Base-by-base conservation (phyloP, 2,888 invertebrate species). In the Philereme transversata region DNA sequence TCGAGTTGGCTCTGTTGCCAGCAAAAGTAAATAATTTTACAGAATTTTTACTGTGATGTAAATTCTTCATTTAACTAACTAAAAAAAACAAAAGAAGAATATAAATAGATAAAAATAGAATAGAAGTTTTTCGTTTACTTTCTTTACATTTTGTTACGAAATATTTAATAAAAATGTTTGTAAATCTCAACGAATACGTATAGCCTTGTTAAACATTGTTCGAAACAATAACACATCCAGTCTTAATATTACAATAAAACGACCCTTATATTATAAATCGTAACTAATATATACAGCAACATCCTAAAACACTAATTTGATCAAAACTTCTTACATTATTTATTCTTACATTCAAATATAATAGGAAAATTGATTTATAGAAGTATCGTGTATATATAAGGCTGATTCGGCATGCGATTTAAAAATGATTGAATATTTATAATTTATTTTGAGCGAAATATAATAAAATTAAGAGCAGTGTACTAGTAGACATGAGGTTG, bases 191-290 rank as follows among this genome's bases (percentile, higher is more conserved):
- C 5, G 4, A 40, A 8, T 3, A 4, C 8, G 4, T 10, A 41
- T 40, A 41, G 47, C 51, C 34, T 48, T 56, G 62, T 74, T 68
- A 69, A 53, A 74, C 74, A 73, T 72, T 73, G 69, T 51, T 65
- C 72, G 72, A 73, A 75, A 76, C 72, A 62, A 69, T 72, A 68
- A 64, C 60, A 68, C 40, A 70, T 49, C 71, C 70, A 76, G 72
- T 77, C 72, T 74, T 77, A 68, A 72, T 71, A 73, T 69, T 71
- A 77, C 67, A 73, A 68, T 75, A 71, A 78, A 78, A 76, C 68
- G 38, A 65, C 57, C 44, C 63, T 53, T 66, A 65, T 51, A 55
- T 54, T 61, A 63, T 34, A 60, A 60, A 65, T 68, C 67, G 51
- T 68, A 70, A 66, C 63, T 70, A 63, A 69, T 75, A 68, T 69